Percentiles rank a stretch among this genome's conserved stretches.
These are phyloP conservation scores for Chitala chitala DNA, from an alignment of 2,113 vertebrate genomes.

Conservation along the genomic window DNA sequence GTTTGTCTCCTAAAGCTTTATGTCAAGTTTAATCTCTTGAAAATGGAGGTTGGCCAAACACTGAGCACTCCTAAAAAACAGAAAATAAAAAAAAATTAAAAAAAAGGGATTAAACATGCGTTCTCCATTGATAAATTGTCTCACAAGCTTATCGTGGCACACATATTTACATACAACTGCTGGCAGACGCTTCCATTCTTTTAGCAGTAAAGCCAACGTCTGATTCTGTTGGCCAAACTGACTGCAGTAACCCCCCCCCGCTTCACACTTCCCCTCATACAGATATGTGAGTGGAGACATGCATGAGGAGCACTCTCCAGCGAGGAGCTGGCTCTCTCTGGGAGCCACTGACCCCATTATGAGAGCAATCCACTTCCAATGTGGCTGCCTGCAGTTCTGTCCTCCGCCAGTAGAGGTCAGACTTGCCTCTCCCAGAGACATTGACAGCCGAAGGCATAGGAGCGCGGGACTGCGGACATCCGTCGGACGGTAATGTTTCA, in stretches of 20 bases:
- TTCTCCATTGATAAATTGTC: slow-evolving; percentile 63
- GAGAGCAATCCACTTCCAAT: slow-evolving; percentile 44
- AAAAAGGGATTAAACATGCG: slow-evolving; percentile 61
- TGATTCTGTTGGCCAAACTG: slow-evolving; percentile 31
- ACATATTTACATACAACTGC: slow-evolving; percentile 48
- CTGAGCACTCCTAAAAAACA: slow-evolving; percentile 34
- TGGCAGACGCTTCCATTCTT: slow-evolving; percentile 27
- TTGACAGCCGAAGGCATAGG: too few relatives aligned
- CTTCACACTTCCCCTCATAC: slow-evolving; percentile 20
- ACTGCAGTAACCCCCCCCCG: slow-evolving; percentile 23
- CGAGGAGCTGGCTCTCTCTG: slow-evolving; percentile 38
- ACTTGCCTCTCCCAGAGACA: slow-evolving; percentile 39
- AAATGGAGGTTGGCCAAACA: slow-evolving; percentile 42
- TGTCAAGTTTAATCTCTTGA: slow-evolving; percentile 59
- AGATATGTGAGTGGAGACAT: slow-evolving; percentile 37
- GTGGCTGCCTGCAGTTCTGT: slow-evolving; percentile 43
- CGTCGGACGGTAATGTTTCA: not conserved
- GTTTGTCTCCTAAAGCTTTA: slow-evolving; percentile 55
- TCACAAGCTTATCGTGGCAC: slow-evolving; percentile 53
- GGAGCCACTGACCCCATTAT: slow-evolving; percentile 60
- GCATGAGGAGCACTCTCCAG: slow-evolving; percentile 37
- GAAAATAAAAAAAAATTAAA: slow-evolving; percentile 37
- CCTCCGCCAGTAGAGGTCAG: slow-evolving; percentile 75
- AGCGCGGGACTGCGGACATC: slow-evolving; percentile 14
- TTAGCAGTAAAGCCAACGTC: slow-evolving; percentile 18